Base-by-base conservation (phyloP, 1,140 invertebrate genomes). In the Hestina assimilis region DNA sequence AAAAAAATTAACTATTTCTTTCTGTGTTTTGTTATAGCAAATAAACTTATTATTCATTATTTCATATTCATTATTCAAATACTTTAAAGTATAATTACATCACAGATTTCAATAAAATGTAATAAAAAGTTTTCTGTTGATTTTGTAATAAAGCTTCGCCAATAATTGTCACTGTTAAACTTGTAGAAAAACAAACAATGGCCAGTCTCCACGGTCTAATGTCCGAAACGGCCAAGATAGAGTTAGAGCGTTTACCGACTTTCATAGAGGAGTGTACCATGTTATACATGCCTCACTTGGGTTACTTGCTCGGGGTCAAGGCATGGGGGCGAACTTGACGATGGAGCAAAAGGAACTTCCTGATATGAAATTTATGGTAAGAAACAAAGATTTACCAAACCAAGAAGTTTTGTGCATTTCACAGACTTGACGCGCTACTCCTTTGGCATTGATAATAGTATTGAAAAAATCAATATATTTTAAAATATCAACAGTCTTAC, bases 231-330 rank as follows among this genome's bases (percentile, higher is more conserved):
- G 94, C 93, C 1, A 76, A 90, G 54, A 87, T 92, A 63, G 94
- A 96, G 73, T 79, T 96, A 54, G 72, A 91, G 28, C 89, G 92
- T 40, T 87, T 96, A 19, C 93, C 93, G 3, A 38, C 79, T 6
- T 91, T 90, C 61, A 89, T 96, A 12, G 83, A 91, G n/a, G 90
- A 92, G 61, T 96, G 94, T 72, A 91, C 91, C 33, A 92, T 96
- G 72, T 82, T 94, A 45, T 96, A 95, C 83, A 89, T 96, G 62
- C 95, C 95, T 4, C 92, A 96, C 87, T 90, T 96, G 56, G 95
- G 95, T 0, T 96, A 95, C 86, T 82, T 96, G 26, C 79, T 96
- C 2, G 92, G 92, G 0, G 90, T 96, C 3, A 92, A 91, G 23
- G 83, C 90, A 42, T 93, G 92, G 91, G 89, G 26, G 77, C 89